Percentiles rank a stretch among this genome's conserved stretches.
phyloP scores from a whole-genome alignment of 2,888 invertebrate genomes.

The Branchipolynoe longqiensis region DNA sequence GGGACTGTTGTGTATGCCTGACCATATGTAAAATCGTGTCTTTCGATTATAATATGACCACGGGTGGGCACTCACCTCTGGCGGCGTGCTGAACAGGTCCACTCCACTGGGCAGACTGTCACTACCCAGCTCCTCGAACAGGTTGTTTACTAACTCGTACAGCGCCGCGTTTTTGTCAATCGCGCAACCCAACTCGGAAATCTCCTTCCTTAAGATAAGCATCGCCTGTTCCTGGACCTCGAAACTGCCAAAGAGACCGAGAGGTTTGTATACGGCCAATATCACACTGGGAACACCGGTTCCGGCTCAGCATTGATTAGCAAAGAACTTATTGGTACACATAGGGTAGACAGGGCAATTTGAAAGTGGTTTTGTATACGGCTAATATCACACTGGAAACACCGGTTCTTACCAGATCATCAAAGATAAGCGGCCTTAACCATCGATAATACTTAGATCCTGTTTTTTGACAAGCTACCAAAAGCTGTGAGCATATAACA shows the following conservation, averaged over 20 bases:
- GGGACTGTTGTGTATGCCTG: too few relatives aligned
- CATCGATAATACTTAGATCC: too few relatives aligned
- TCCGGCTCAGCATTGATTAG: background rate
- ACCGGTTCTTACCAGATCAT: too few relatives aligned
- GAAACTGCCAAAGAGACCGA: conserved; percentile 26
- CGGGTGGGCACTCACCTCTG: background rate
- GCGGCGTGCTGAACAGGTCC: conserved; percentile 67
- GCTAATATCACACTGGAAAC: too few relatives aligned
- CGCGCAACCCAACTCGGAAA: conserved; percentile 90
- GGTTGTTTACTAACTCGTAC: conserved; percentile 85
- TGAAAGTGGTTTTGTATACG: too few relatives aligned
- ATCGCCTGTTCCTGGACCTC: conserved; percentile 71
- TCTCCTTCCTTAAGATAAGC: conserved; percentile 85
- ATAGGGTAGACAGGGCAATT: too few relatives aligned
- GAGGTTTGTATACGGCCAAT: background rate
- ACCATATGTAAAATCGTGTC: too few relatives aligned
- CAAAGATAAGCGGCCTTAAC: too few relatives aligned
- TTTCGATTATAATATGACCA: too few relatives aligned
- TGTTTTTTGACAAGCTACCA: too few relatives aligned
- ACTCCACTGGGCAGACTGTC: conserved; percentile 73
- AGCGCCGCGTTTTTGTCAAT: conserved; percentile 92
- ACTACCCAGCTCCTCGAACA: conserved; percentile 72
- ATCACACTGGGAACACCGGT: background rate
- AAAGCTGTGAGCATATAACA: too few relatives aligned
- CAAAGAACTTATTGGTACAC: too few relatives aligned